Evolutionary conservation across 2,113 vertebrate genomes (phyloP).

Genomic region (Sinocyclocheilus maitianheensis): DNA sequence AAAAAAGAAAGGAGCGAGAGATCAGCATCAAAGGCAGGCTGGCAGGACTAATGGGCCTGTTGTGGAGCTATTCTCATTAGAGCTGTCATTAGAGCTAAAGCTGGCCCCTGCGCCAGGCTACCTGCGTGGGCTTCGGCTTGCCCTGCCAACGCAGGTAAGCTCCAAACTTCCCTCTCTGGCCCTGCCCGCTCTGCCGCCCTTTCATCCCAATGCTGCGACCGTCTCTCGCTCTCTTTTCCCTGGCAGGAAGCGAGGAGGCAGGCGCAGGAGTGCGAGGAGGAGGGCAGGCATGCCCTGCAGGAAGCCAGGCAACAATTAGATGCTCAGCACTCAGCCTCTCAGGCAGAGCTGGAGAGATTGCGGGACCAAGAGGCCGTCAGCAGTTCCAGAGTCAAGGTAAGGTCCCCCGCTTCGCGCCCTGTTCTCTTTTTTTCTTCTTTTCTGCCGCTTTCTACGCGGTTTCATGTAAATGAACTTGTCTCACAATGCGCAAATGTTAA

Average conservation of each 20-base stretch:
- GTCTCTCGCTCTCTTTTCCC: constrained; percentile 10
- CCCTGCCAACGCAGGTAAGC: constrained; percentile 88
- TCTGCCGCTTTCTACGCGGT: constrained; percentile 49
- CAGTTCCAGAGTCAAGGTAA: constrained; percentile 87
- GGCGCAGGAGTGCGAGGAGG: constrained; percentile 81
- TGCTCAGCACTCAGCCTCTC: constrained; percentile 89
- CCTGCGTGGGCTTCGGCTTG: constrained; percentile 84
- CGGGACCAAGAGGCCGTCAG: constrained; percentile 78
- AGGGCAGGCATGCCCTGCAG: constrained; percentile 86
- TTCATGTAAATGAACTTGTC: constrained; percentile 60
- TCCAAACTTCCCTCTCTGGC: constrained; percentile 75
- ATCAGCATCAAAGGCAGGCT: constrained; percentile 97
- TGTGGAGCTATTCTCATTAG: constrained; percentile 92
- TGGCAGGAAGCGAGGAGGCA: constrained; percentile 84
- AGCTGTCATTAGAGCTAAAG: constrained; percentile 90
- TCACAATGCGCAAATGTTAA: constrained; percentile 59
- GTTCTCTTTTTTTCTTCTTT: constrained; percentile 42
- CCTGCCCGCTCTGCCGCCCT: constrained; percentile 63
- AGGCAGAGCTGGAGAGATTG: constrained; percentile 85
- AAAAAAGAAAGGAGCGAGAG: constrained; percentile 57
- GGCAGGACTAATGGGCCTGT: constrained; percentile 95
- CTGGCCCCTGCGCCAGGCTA: constrained; percentile 78
- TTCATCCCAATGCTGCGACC: neutral
- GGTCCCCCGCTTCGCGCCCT: neutral
- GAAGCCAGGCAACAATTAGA: constrained; percentile 70